phyloP scores from a whole-genome alignment of 2,113 vertebrate species.

The Atractosteus spatula region DNA sequence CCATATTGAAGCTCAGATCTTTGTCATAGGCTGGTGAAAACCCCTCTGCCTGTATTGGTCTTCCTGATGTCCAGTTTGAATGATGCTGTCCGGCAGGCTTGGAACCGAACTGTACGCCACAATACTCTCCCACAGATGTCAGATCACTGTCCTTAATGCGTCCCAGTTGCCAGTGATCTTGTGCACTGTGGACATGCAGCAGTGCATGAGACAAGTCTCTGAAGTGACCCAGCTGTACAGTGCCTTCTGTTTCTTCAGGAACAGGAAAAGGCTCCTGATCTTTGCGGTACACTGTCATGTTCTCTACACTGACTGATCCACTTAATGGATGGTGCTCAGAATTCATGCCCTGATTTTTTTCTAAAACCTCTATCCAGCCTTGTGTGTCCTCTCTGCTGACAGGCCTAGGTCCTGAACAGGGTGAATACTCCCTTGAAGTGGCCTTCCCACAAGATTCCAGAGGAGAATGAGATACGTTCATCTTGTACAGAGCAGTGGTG shows the following conservation, averaged over 20 bases:
- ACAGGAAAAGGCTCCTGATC: neutral
- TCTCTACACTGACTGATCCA: neutral
- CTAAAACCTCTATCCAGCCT: neutral
- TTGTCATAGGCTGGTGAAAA: no score
- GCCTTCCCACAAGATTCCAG: conserved; percentile 30
- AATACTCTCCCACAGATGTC: no score
- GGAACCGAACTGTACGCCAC: no score
- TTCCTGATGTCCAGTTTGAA: no score
- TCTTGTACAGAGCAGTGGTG: conserved; percentile 64
- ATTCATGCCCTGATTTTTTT: neutral
- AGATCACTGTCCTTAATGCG: no score
- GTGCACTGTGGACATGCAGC: no score
- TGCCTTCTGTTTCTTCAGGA: neutral
- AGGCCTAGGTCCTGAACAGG: conserved; percentile 3
- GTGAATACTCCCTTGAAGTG: conserved; percentile 28
- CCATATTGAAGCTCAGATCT: no score
- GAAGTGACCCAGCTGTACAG: neutral
- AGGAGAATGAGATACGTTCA: conserved; percentile 31
- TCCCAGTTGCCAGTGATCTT: no score
- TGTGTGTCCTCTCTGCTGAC: neutral
- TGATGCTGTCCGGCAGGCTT: no score
- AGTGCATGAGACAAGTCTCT: no score
- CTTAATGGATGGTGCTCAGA: conserved; percentile 3
- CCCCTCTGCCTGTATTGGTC: no score
- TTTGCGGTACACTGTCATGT: neutral